A percentile compares a stretch with the other conserved stretches of the same genome.
Conservation (phyloP, 2,888 invertebrate species). For the Neria commutata region DNA sequence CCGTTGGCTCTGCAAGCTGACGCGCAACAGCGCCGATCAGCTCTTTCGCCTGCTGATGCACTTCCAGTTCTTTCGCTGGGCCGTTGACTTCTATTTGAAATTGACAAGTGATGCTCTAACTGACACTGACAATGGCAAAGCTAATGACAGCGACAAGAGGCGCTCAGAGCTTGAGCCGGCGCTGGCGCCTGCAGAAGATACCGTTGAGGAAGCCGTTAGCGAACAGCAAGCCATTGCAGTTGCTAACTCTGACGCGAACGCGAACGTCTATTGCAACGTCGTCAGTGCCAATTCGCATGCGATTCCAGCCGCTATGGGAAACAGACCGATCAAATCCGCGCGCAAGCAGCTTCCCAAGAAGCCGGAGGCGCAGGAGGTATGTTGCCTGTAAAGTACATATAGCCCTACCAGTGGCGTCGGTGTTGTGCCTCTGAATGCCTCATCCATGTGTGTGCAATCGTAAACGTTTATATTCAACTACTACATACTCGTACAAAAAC, state of each 20-base stretch:
- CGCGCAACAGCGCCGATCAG: slow-evolving; percentile 27
- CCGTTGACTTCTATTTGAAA: slow-evolving; percentile 37
- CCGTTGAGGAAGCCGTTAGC: slow-evolving; percentile 8
- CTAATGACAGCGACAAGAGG: neutral
- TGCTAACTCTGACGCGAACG: neutral
- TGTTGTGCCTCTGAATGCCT: too few species aligned
- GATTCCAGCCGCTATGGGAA: too few species aligned
- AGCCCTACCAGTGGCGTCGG: too few species aligned
- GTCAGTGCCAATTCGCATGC: too few species aligned
- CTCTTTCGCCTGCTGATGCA: slow-evolving; percentile 40
- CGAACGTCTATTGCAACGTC: too few species aligned
- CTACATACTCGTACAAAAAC: too few species aligned
- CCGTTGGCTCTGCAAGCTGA: slow-evolving; percentile 34
- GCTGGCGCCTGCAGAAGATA: slow-evolving; percentile 21
- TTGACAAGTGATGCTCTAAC: slow-evolving; percentile 28
- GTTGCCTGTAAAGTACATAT: neutral
- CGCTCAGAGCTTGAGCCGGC: slow-evolving; percentile 17
- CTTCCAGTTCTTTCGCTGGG: slow-evolving; percentile 47
- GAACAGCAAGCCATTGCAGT: neutral
- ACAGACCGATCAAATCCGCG: slow-evolving; percentile 20
- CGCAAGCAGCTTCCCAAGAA: slow-evolving; percentile 17
- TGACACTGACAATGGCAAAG: neutral
- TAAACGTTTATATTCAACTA: too few species aligned
- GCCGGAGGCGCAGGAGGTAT: slow-evolving; percentile 6
- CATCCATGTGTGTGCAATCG: too few species aligned